phyloP scores from a whole-genome alignment of 2,797 vertebrate species.

The Atherinosoma microstoma region DNA sequence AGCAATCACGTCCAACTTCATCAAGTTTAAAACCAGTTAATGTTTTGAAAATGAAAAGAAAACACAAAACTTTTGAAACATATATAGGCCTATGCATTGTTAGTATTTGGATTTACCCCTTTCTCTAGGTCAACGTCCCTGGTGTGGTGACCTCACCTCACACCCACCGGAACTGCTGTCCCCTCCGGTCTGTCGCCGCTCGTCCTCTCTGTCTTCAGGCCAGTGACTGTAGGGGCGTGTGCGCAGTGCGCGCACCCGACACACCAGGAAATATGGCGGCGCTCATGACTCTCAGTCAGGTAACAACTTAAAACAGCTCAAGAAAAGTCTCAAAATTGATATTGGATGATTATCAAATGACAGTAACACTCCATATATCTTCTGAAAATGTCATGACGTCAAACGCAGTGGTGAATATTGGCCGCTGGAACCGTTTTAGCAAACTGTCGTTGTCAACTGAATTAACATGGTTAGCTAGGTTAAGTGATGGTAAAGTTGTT shows the following conservation, averaged over 20 bases:
- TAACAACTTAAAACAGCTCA: conserved; percentile 73
- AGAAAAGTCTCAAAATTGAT: conserved; percentile 34
- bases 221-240: conserved; percentile 56
- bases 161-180: conserved; percentile 10
- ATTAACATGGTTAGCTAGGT: conserved; percentile 54
- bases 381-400: neutral
- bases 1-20: too few species aligned
- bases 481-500: conserved; percentile 28
- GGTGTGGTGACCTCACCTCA: too few species aligned
- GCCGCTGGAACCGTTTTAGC: neutral
- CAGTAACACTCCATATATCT: neutral
- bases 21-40: too few species aligned
- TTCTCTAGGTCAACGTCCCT: too few species aligned
- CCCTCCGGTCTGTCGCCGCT: conserved; percentile 31
- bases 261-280: conserved; percentile 93
- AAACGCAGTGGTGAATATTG: neutral
- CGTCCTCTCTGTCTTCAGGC: conserved; percentile 40
- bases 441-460: conserved; percentile 28
- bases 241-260: conserved; percentile 75
- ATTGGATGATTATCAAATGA: neutral
- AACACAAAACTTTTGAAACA: too few species aligned
- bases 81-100: too few species aligned
- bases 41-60: too few species aligned
- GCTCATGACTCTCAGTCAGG: conserved; percentile 91
- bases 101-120: too few species aligned